Evolutionary conservation across 2,113 vertebrate genomes (phyloP), one percentile per base, ranked within the genome.

Genomic region (Sphyrna mokarran): DNA sequence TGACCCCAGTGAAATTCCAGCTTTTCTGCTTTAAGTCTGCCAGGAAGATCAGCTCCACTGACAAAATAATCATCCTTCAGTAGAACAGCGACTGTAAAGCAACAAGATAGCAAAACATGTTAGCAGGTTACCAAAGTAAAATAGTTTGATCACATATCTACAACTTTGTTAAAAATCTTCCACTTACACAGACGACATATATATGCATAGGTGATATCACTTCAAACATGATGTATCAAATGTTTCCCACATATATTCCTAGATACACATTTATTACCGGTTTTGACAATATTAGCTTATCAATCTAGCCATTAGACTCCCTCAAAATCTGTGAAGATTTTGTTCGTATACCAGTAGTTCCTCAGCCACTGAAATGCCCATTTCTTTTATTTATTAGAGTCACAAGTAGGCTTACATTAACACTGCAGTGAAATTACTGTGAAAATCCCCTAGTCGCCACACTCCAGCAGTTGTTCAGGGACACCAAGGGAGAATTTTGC

Each of bases 1-100:
- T 99, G 98, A 95, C 99, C 99, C 99, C 99, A 99, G 96, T 99
- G 99, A 97, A 99, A 99, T 96, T 99, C 99, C 96, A 99, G 98
- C 97, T 99, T 99, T 97, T 99, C 99, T 0, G 98, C 99, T 96
- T 99, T 99, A 97, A 99, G 99, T 96, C 99, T 98, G 94, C 98
- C 98, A 0, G 99, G 99, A 93, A 99, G 97, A 43, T 98, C 99
- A 0, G 98, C 99, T 20, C 99, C 99, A 0, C 98, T 98, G 96
- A 99, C 97, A 96, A 99, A 99, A 97, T 99, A 99, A 96, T 99
- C 98, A 13, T 99, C 99, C 97, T 99, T 99, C 96, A 99, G 97
- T 96, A 99, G 98, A 96, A 99, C 98, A 96, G 99, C 98, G 96
- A 99, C 99, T 99, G 98, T 29, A 95, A 76, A 96, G 95, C 96